Base-by-base conservation (phyloP, 2,888 invertebrate species). In the Hypomecis punctinalis region DNA sequence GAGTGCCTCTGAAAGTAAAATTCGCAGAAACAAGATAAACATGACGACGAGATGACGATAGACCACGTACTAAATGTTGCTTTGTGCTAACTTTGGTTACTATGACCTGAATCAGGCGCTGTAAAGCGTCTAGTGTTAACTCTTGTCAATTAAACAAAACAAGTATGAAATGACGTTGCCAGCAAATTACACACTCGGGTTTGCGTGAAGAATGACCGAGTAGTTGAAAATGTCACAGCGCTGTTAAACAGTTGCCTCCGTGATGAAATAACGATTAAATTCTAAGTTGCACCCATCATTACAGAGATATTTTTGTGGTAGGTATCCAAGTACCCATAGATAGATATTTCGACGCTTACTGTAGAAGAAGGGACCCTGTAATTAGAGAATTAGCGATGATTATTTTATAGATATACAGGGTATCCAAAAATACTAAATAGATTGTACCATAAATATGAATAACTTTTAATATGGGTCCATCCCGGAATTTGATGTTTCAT, bases 1-100 rank as follows among this genome's bases (percentile, higher is more conserved):
- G 67, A 68, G 68, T 66, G 67, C 60, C 65, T 56, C 66, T 66
- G 70, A 72, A 74, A 76, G 73, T 74, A 70, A 72, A 70, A 66
- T 72, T 63, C 63, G 47, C 62, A 55, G 62, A 58, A 67, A 70
- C 68, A 63, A 63, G 56, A 65, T 68, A 70, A 69, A 74, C 69
- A 60, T 67, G 39, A 71, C 68, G 72, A 56, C 62, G 57, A 55
- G 61, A 58, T 66, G 64, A 63, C 68, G 70, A 76, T 76, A 70
- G 61, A 71, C 59, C 73, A 72, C 73, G 73, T 69, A 67, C 59
- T 68, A 63, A 67, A 59, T 61, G 58, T 66, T 61, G 47, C 67
- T 61, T 70, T 72, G 69, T 65, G 56, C 56, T 57, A 51, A 56
- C 46, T 57, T 63, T 40, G 57, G 60, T 42, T 60, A 39, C 59